Evolutionary conservation across 1,140 invertebrate species (phyloP).

Genomic region (Ostrea denselamellosa): DNA sequence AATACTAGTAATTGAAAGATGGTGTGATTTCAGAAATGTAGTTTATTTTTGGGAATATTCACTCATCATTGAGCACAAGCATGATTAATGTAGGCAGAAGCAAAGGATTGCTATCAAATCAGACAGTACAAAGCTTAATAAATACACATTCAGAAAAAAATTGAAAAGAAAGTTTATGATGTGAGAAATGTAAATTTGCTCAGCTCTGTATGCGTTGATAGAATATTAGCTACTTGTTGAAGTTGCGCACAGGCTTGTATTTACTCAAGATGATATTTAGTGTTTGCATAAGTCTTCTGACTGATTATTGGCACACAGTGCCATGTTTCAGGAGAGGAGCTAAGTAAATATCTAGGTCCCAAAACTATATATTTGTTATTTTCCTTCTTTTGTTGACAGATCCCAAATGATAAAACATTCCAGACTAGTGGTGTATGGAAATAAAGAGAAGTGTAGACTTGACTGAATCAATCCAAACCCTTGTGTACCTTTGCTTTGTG

Average conservation of each 20-base stretch:
- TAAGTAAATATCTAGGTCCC: constrained; percentile 11
- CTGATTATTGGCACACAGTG: constrained; percentile 32
- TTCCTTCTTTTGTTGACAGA: constrained; percentile 36
- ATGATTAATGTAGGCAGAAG: constrained; percentile 9
- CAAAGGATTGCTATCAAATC: constrained; percentile 28
- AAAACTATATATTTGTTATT: constrained; percentile 36
- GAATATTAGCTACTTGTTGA: constrained; percentile 36
- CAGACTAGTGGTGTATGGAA: constrained; percentile 10
- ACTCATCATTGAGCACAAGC: neutral
- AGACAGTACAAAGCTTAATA: constrained; percentile 35
- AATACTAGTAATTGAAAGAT: neutral
- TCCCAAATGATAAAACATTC: constrained; percentile 18
- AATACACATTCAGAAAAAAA: constrained; percentile 28
- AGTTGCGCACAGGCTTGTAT: constrained; percentile 13
- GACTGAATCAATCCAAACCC: constrained; percentile 25
- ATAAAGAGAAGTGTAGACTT: neutral
- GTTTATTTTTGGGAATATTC: neutral
- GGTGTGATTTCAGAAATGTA: neutral
- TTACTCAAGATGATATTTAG: constrained; percentile 29
- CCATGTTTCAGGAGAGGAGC: constrained; percentile 6
- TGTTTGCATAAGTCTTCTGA: constrained; percentile 2
- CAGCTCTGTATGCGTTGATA: constrained; percentile 30
- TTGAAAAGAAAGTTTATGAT: constrained; percentile 44
- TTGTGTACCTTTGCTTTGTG: constrained; percentile 28
- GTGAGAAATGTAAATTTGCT: constrained; percentile 43